Conservation (phyloP, 1,140 invertebrate species). For the Trachymyrmex septentrionalis region DNA sequence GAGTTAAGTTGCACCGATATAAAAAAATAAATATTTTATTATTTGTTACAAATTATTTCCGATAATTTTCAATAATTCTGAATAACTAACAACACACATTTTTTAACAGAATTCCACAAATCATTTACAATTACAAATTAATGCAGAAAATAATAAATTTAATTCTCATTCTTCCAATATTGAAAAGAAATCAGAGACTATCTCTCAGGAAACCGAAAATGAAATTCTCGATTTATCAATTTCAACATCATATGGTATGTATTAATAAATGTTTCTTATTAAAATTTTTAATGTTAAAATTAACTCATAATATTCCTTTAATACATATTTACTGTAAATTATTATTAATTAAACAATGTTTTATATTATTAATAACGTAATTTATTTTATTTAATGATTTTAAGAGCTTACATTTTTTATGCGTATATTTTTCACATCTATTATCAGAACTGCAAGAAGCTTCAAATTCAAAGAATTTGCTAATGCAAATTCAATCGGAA, state of each 20-base stretch:
- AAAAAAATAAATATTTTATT: neutral
- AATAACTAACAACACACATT: neutral
- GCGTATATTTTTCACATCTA: neutral
- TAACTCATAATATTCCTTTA: neutral
- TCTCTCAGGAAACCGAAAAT: neutral
- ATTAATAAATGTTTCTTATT: neutral
- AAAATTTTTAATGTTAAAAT: neutral
- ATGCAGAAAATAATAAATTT: neutral
- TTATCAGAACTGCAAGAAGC: neutral
- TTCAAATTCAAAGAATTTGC: neutral
- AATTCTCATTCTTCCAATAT: neutral
- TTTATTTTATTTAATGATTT: neutral
- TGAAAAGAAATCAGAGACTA: neutral
- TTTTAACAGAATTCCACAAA: slow-evolving; percentile 10
- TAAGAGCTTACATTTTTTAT: neutral
- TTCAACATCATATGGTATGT: slow-evolving; percentile 14
- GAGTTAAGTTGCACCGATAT: slow-evolving; percentile 6
- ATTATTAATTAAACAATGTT: slow-evolving; percentile 6
- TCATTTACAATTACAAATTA: neutral
- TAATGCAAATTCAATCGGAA: neutral
- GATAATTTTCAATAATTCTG: neutral
- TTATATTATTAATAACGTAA: neutral
- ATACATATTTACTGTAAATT: neutral
- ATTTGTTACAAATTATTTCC: neutral
- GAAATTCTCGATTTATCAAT: neutral